Base-by-base conservation (phyloP, 2,113 vertebrate genomes). In the Delphinus delphis region DNA sequence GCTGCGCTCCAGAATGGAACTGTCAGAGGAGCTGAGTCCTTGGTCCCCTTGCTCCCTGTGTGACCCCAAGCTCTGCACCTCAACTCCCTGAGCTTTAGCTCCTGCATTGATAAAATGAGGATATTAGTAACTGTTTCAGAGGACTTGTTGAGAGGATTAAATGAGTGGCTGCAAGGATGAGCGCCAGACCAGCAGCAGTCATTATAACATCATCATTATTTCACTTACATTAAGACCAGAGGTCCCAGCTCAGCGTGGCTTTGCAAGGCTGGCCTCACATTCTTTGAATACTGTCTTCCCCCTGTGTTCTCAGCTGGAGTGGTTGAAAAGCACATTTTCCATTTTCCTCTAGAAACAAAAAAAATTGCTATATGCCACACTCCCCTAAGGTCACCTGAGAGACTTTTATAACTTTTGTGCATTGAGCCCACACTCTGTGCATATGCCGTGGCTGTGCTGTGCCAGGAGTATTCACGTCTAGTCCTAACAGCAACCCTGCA, bases 351-450 rank as follows among this genome's bases (percentile, higher is more conserved):
- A 50, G 80, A 77, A 85, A 65, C 12, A 58, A 58, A 53, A 90
- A 77, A 9, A 36, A 21, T n/a, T 7, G 1, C 28, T 4, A 2
- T 26, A 17, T 60, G 21, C 33, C 31, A 23, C 31, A 26, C 63
- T 58, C 33, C 28, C 31, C 25, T 55, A 25, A 82, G 74, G 15
- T 50, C 13, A 3, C 20, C 86, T 15, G 1, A 23, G 70, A 81
- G 44, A 2, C 38, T 41, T 62, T 28, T 26, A 5, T 55, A 63
- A 62, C 17, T 80, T 7, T 12, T 20, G 25, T 41, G 33, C 3
- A 0, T 1, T 2, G 11, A 58, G 5, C n/a, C 41, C 25, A 15
- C 36, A 1, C 25, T 53, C 3, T 31, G 20, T 36, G 18, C 15
- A 31, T 6, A 2, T 11, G 3, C 58, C 31, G 1, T 25, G 12